Evolutionary conservation across 2,113 vertebrate genomes (phyloP), one percentile per base, ranked within the genome.

Genomic region (Mastomys natalensis): DNA sequence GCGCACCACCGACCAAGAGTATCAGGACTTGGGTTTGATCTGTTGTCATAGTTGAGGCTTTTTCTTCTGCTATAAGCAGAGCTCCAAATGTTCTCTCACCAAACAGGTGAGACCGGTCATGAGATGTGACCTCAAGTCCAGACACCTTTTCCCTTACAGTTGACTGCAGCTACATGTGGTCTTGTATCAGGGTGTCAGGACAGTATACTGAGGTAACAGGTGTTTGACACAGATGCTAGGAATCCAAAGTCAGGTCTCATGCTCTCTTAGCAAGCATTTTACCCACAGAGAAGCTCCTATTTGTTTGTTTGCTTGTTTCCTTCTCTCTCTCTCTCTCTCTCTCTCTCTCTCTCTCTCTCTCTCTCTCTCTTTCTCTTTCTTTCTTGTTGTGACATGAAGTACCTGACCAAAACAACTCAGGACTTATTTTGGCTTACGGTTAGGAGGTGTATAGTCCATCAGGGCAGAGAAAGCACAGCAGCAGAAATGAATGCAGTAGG

Each of bases 281-380:
- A n/a, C 37, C 10, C 34, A 58, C 1, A 1, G 17, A 80, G 8
- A 37, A 80, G 19, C 1, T 8, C 15, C 48, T 80, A n/a, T 80
- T 55, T n/a, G 31, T 80, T 80, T 55, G 21, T 51, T 51, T 11
- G 13, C 45, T 16, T 51, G 7, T 51, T 9, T 9, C 48, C 7
- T 51, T 7, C 8, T 9, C 7, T 8, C 48, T 51, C 7, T 7
- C 10, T 9, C 11, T 2, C 51, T 51, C 2, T 11, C 51, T 9
- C 11, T 11, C 10, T 9, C 11, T 11, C 8, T 51, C 11, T 10
- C 51, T 51, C 7, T 7, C 9, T 51, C 10, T 10, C 9, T 51
- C 2, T 10, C 48, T 51, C n/a, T n/a, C 48, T 80, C 53, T 53
- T 51, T 48, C 7, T 48, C 45, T 77, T 16, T 21, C 17, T 0